Evolutionary conservation across 2,113 vertebrate genomes (phyloP), one percentile per base, ranked within the genome.

Genomic region (Chitala chitala): DNA sequence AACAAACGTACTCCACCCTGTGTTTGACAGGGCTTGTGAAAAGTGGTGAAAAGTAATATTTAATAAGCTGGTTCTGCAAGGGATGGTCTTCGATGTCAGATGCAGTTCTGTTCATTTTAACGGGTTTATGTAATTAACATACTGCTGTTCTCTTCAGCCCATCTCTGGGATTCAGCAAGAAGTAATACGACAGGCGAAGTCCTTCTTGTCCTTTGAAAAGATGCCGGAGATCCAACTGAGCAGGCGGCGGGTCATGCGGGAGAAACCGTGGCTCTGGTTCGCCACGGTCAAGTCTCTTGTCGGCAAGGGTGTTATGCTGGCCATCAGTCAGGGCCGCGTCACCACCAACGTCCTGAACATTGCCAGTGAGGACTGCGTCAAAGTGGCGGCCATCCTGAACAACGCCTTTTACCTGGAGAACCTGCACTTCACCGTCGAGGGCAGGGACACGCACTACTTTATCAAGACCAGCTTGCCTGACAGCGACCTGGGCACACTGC

Each of bases 131-230:
- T 77, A 13, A 2, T 2, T 63, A 36, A 63, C 59, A 36, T 2
- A n/a, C n/a, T n/a, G 59, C 38, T 79, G 81, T 82, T 77, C 78
- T 83, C 83, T 82, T 77, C 92, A 99, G 97, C 91, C 94, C 75
- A 93, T 96, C 86, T 97, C 94, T 80, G 96, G 95, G 83, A 94
- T 99, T 72, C 96, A 99, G 85, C 96, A 98, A 85, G 94, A 98
- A 88, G 95, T 97, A 84, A 92, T 87, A 61, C 89, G 96, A 85
- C 94, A 99, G 87, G 92, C 95, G 15, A 90, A 91, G 78, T 94
- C 96, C 44, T 97, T 99, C 85, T 86, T 98, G 86, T 94, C 93
- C 31, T 90, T 99, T 75, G 96, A 95, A 80, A 92, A 91, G 79
- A 91, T 96, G 92, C 96, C 97, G 51, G 94, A 95, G 86, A 92